Evolutionary conservation across 2,797 vertebrate genomes (phyloP), one percentile per base, ranked within the genome.

Genomic region (Rhynchonycteris naso): DNA sequence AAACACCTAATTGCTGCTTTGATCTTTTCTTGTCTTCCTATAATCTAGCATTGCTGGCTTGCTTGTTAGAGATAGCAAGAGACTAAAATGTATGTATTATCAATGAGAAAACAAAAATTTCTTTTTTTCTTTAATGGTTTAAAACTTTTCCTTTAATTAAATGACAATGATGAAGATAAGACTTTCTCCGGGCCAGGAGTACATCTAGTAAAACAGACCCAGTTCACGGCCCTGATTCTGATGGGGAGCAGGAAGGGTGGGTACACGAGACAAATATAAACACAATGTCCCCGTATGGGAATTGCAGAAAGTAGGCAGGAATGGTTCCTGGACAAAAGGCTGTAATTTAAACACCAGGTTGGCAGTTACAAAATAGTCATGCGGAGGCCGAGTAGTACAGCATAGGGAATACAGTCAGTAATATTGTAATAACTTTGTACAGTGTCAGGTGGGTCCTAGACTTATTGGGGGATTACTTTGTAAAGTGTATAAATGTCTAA

Each of bases 11-110:
- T 88, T 82, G 50, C 79, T 92, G 11, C 94, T 95, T 91, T 74
- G 69, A 61, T 81, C 87, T 88, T 80, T 54, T 43, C 35, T 65
- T 65, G 1, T 69, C 19, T 89, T 66, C 59, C 30, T 66, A 4
- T 68, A 75, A 75, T 50, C 72, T 79, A 22, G 58, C 7, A 3
- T 76, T 76, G 85, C 81, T n/a, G 75, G 50, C 33, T 88, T 21
- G 66, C 54, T 26, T 89, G 76, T 87, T 76, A 92, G 87, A 94
- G 90, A 71, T 66, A 87, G 59, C 43, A 81, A 58, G 85, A 88
- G 38, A 63, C 33, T 33, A 52, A 90, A 92, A 71, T 83, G 26
- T 82, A 54, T 86, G 18, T 82, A 38, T 90, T 80, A 89, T 81
- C 43, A 87, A 6, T 30, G 79, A 90, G 58, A 54, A 95, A 87